These are phyloP conservation scores for Salarias fasciatus DNA, from an alignment of 2,797 vertebrate species.

Conservation along the genomic window DNA sequence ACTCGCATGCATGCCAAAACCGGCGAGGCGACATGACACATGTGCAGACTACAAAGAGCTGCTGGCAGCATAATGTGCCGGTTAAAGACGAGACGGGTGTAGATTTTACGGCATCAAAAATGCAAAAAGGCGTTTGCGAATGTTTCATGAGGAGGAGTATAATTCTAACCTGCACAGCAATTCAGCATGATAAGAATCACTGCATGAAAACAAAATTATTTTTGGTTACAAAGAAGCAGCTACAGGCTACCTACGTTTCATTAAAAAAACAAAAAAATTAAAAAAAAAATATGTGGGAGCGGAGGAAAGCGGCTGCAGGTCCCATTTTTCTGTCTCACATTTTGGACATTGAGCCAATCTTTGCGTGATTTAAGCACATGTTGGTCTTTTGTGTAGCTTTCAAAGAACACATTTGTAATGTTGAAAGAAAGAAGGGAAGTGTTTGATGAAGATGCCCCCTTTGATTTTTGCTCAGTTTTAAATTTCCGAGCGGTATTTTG, in stretches of 20 bases:
- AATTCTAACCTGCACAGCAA: neutral
- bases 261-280: too few species aligned
- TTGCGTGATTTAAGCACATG: constrained; percentile 3
- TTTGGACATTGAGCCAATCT: constrained; percentile 3
- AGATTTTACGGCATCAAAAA: constrained; percentile 17
- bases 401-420: constrained; percentile 14
- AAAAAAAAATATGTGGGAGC: neutral
- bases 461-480: constrained; percentile 36
- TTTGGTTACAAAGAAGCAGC: constrained; percentile 2
- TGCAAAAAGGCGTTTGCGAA: constrained; percentile 2
- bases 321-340: neutral
- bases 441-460: constrained; percentile 33
- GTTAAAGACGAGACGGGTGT: constrained; percentile 9
- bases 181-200: constrained; percentile 18
- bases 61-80: constrained; percentile 13
- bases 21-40: constrained; percentile 7
- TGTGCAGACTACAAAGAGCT: constrained; percentile 13
- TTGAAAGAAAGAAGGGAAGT: constrained; percentile 22
- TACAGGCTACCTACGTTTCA: neutral
- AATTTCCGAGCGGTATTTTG: constrained; percentile 29
- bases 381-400: constrained; percentile 20
- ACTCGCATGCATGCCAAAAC: neutral
- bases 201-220: neutral
- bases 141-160: constrained; percentile 15
- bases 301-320: neutral